Evolutionary conservation across 2,888 invertebrate genomes (phyloP).

Genomic region (Hymenopus coronatus): DNA sequence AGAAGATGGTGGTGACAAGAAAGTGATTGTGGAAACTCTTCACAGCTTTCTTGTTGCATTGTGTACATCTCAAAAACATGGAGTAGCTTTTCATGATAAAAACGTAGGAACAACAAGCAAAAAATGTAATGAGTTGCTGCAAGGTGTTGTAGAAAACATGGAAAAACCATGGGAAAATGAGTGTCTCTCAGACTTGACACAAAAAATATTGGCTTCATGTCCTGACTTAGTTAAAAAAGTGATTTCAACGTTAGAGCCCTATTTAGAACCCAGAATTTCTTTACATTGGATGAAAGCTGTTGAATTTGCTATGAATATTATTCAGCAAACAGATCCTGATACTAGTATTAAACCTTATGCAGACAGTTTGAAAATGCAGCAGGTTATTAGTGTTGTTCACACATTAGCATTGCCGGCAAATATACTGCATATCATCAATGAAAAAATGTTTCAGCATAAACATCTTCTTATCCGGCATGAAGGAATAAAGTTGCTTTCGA

Average conservation of each 20-base stretch:
- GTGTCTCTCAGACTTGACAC: conserved; percentile 23
- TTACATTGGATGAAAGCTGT: conserved; percentile 38
- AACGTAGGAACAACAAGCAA: conserved; percentile 47
- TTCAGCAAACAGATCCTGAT: background rate
- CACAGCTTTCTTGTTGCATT: conserved; percentile 71
- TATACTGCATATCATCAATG: background rate
- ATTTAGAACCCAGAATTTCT: conserved; percentile 56
- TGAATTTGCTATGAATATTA: conserved; percentile 42
- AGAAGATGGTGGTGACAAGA: background rate
- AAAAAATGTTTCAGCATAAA: background rate
- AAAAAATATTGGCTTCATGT: conserved; percentile 30
- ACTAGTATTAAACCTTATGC: background rate
- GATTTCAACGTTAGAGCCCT: conserved; percentile 57
- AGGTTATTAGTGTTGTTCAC: background rate
- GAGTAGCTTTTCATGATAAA: conserved; percentile 72
- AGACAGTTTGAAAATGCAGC: background rate
- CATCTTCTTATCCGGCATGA: conserved; percentile 1
- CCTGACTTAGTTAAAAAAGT: conserved; percentile 57
- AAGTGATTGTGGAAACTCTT: conserved; percentile 41
- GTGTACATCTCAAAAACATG: conserved; percentile 72
- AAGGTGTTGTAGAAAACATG: conserved; percentile 28
- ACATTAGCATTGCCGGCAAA: background rate
- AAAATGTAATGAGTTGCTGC: conserved; percentile 28
- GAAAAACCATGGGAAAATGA: conserved; percentile 33
- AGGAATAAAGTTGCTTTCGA: background rate